Evolutionary conservation across 1,140 invertebrate species (phyloP).

Genomic region (Drosophila athabasca): DNA sequence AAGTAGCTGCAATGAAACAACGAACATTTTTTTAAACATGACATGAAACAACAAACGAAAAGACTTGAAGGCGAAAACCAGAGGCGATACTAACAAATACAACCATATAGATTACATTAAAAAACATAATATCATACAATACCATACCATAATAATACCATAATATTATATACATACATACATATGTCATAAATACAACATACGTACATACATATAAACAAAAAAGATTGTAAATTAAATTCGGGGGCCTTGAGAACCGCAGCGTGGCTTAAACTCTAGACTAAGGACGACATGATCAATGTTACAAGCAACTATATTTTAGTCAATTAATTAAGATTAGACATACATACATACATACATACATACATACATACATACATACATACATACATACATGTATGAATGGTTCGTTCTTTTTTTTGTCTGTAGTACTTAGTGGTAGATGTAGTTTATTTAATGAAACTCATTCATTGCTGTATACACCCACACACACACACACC

Average conservation of each 20-base stretch:
- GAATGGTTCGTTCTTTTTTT: slow-evolving; percentile 19
- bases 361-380: too few relatives aligned
- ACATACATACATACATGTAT: background rate
- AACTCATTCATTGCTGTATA: slow-evolving; percentile 42
- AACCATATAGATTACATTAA: too few relatives aligned
- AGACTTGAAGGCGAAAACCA: slow-evolving; percentile 22
- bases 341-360: too few relatives aligned
- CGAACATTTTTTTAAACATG: slow-evolving; percentile 29
- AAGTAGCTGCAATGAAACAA: slow-evolving; percentile 46
- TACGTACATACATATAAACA: background rate
- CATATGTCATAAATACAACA: background rate
- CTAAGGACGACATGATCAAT: slow-evolving; percentile 14
- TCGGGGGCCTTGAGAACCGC: slow-evolving; percentile 71
- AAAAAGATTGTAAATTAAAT: slow-evolving; percentile 57
- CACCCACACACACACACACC: slow-evolving; percentile 12
- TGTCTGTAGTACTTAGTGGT: background rate
- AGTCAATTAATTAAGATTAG: slow-evolving; percentile 39
- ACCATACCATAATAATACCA: too few relatives aligned
- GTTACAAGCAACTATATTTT: slow-evolving; percentile 18
- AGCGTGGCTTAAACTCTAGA: slow-evolving; percentile 64
- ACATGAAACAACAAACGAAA: slow-evolving; percentile 20
- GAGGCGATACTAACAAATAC: too few relatives aligned
- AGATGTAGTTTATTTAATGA: slow-evolving; percentile 12
- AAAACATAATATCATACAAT: background rate
- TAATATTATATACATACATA: slow-evolving; percentile 1